Conservation (phyloP, 2,888 invertebrate genomes). For the Melinaea marsaeus region DNA sequence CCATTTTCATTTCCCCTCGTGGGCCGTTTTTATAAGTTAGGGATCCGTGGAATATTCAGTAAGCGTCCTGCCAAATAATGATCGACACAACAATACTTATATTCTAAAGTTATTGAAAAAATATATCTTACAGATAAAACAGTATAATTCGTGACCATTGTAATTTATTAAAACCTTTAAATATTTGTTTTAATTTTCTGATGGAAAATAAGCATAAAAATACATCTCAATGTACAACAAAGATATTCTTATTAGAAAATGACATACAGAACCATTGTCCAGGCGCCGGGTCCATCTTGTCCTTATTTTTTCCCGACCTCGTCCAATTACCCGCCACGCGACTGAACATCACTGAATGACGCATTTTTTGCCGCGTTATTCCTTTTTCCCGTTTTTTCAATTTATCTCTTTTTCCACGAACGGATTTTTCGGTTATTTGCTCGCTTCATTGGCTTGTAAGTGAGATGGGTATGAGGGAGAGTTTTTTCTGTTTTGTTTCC, state of each 20-base stretch:
- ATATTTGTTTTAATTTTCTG: too few relatives aligned
- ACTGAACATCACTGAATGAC: conserved; percentile 63
- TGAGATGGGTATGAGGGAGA: conserved; percentile 61
- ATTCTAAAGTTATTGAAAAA: too few relatives aligned
- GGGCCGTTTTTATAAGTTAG: conserved; percentile 43
- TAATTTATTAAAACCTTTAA: too few relatives aligned
- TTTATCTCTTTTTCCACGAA: conserved; percentile 72
- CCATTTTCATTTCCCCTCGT: conserved; percentile 55
- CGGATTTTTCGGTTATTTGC: conserved; percentile 76
- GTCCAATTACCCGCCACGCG: conserved; percentile 61
- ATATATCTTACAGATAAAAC: too few relatives aligned
- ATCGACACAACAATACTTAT: too few relatives aligned
- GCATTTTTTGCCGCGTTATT: conserved; percentile 50
- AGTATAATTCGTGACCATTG: too few relatives aligned
- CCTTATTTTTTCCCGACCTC: conserved; percentile 60
- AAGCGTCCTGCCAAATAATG: not conserved
- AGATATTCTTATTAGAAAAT: not conserved
- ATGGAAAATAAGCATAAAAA: too few relatives aligned
- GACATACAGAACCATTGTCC: conserved; percentile 45
- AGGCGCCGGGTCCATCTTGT: conserved; percentile 11
- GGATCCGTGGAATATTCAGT: conserved; percentile 36
- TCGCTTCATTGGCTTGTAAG: conserved; percentile 76
- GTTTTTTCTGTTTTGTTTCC: conserved; percentile 53
- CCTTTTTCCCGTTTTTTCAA: conserved; percentile 54
- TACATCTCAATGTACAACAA: not conserved